A percentile compares a stretch with the other conserved stretches of the same genome.
phyloP scores from a whole-genome alignment of 2,888 invertebrate genomes.

The Microplitis manilae region DNA sequence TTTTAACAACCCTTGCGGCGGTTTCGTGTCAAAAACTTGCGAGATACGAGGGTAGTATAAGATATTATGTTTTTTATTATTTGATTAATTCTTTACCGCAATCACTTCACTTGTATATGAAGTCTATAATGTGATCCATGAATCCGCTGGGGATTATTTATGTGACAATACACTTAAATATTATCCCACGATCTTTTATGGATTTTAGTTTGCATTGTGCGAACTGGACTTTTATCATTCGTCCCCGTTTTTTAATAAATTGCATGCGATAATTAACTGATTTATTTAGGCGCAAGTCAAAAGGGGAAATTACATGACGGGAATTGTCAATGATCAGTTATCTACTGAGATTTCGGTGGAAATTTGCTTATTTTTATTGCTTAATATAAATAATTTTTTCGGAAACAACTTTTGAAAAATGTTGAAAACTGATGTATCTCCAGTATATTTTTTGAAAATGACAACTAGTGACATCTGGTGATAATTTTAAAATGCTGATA shows the following conservation, averaged over 20 bases:
- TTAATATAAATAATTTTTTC: too few relatives aligned
- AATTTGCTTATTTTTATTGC: too few relatives aligned
- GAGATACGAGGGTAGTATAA: conserved; percentile 17
- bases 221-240: conserved; percentile 22
- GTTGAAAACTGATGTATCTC: too few relatives aligned
- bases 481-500: conserved; percentile 6
- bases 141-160: conserved; percentile 6
- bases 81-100: not conserved
- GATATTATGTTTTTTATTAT: conserved; percentile 44
- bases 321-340: too few relatives aligned
- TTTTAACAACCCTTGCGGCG: conserved; percentile 12
- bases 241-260: conserved; percentile 16
- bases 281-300: not conserved
- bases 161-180: conserved; percentile 4
- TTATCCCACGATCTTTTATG: conserved; percentile 42
- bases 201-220: conserved; percentile 19
- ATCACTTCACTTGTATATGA: not conserved
- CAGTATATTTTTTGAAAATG: not conserved
- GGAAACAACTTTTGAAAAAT: too few relatives aligned
- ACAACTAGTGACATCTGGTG: conserved; percentile 9
- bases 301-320: too few relatives aligned
- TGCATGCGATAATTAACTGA: conserved; percentile 1
- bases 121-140: not conserved
- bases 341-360: too few relatives aligned
- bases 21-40: not conserved